Conservation (phyloP, 2,888 invertebrate species). For the Terebella lapidaria region DNA sequence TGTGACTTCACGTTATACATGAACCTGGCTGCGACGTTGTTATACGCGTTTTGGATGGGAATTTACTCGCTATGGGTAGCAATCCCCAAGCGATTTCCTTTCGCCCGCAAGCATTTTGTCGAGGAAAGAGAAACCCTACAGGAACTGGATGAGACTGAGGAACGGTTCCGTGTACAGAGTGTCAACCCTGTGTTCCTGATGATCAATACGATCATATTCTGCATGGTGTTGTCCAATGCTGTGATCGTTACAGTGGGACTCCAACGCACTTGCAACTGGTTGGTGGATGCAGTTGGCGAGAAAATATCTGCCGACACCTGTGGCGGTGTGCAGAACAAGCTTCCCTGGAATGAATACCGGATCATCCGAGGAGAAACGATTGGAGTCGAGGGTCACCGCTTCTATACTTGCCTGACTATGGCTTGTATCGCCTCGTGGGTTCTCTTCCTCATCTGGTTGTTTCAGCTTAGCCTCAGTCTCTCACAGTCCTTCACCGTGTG, state of each 20-base stretch:
- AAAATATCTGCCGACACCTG: no score
- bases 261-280: not conserved
- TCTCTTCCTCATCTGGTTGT: not conserved
- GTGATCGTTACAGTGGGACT: constrained; percentile 12
- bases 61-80: constrained; percentile 5
- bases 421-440: constrained; percentile 15
- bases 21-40: constrained; percentile 20
- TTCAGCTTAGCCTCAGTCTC: not conserved
- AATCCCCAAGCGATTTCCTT: not conserved
- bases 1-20: constrained; percentile 26
- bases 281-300: no score
- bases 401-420: constrained; percentile 19
- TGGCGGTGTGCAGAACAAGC: constrained; percentile 7
- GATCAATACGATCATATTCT: constrained; percentile 19
- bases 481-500: constrained; percentile 10
- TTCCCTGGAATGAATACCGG: constrained; percentile 19
- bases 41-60: constrained; percentile 23
- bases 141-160: constrained; percentile 14
- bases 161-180: constrained; percentile 16
- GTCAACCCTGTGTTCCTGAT: constrained; percentile 23
- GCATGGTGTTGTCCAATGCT: constrained; percentile 10
- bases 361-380: constrained; percentile 18
- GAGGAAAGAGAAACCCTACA: not conserved
- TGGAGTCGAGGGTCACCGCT: constrained; percentile 23
- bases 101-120: not conserved